These are phyloP conservation scores for Aix galericulata DNA, from an alignment of 2,113 vertebrate species.

Conservation along the genomic window DNA sequence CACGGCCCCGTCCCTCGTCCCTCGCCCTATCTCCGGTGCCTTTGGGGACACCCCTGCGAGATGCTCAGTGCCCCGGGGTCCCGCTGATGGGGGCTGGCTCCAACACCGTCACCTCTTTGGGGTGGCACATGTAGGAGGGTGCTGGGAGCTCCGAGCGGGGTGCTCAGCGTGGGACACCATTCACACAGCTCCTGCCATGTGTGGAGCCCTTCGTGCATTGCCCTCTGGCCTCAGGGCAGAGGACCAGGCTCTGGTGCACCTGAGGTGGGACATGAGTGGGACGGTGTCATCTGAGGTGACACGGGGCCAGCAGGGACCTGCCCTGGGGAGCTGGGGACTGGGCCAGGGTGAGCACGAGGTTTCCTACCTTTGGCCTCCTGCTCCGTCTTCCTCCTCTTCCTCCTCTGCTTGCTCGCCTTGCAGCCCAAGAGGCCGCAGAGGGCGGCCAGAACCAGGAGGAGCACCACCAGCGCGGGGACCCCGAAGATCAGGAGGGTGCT, in stretches of 20 bases:
- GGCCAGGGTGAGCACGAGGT: not conserved
- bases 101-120: accelerated
- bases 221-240: not conserved
- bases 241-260: not conserved
- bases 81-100: not conserved
- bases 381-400: not conserved
- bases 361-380: slow-evolving; percentile 53
- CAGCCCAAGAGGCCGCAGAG: slow-evolving; percentile 30
- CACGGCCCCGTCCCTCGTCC: not conserved
- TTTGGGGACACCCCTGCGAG: accelerated
- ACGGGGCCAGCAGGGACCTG: not conserved
- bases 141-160: not conserved
- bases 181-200: not conserved
- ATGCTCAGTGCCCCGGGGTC: too few relatives aligned
- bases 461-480: not conserved
- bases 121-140: not conserved
- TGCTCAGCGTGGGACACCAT: accelerated
- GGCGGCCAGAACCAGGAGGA: slow-evolving; percentile 1
- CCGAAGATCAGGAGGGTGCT: not conserved
- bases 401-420: slow-evolving; percentile 1
- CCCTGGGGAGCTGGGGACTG: not conserved
- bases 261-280: too few relatives aligned
- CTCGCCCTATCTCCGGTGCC: not conserved
- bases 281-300: too few relatives aligned
- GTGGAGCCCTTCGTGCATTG: not conserved